A percentile compares a stretch with the other conserved stretches of the same genome.
Evolutionary conservation across 2,888 invertebrate species (phyloP).

Genomic region (Caenorhabditis sulstoni): DNA sequence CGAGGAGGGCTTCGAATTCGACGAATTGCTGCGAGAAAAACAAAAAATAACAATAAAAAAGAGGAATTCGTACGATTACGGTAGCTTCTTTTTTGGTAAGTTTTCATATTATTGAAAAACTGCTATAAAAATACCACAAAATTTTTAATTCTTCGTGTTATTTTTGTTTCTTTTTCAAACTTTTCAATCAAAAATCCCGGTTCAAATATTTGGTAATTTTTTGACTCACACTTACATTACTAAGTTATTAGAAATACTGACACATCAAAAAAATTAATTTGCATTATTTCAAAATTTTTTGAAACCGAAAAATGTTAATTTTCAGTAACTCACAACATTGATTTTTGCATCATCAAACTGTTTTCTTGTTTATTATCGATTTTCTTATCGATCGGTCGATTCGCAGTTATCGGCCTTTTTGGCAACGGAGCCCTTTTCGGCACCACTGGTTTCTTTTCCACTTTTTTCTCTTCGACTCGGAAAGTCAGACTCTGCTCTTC

Average conservation of each 20-base stretch:
- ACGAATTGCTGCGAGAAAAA: slow-evolving; percentile 19
- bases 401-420: neutral
- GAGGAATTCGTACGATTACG: no score
- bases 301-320: neutral
- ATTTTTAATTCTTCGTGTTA: no score
- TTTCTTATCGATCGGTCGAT: neutral
- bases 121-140: no score
- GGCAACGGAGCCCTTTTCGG: neutral
- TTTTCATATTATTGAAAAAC: no score
- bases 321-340: slow-evolving; percentile 54
- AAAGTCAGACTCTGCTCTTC: slow-evolving; percentile 50
- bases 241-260: neutral
- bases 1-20: slow-evolving; percentile 1
- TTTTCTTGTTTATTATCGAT: neutral
- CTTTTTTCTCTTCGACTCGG: slow-evolving; percentile 27
- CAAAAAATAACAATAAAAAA: no score
- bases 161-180: no score
- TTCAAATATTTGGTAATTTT: no score
- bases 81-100: no score
- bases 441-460: slow-evolving; percentile 1
- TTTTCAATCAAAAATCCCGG: no score
- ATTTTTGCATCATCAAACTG: slow-evolving; percentile 12
- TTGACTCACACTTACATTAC: no score
- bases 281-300: neutral
- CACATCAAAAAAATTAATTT: no score